Evolutionary conservation across 2,113 vertebrate genomes (phyloP).

Genomic region (Microtus montanus): DNA sequence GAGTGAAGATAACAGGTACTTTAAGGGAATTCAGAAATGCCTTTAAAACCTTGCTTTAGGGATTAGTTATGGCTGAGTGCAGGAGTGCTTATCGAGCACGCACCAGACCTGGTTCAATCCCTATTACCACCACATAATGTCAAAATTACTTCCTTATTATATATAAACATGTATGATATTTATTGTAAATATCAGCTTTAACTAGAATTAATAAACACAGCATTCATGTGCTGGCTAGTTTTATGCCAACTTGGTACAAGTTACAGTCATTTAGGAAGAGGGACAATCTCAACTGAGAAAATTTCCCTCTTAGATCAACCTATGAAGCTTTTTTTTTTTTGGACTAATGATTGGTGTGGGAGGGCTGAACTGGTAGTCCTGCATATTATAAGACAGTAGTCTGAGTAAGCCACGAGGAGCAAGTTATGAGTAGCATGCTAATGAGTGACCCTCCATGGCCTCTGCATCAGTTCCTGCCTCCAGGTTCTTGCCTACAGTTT

Average conservation of each 20-base stretch:
- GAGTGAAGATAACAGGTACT: not conserved
- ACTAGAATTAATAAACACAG: not conserved
- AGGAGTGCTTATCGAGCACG: not conserved
- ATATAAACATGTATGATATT: no score
- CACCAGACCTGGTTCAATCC: not conserved
- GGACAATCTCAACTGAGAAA: not conserved
- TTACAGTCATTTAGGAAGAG: not conserved
- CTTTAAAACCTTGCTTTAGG: not conserved
- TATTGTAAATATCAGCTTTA: no score
- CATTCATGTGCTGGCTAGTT: not conserved
- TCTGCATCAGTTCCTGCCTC: not conserved
- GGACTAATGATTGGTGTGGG: not conserved
- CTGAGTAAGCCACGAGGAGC: no score
- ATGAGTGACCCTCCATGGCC: no score
- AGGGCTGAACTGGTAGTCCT: not conserved
- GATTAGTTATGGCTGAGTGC: no score
- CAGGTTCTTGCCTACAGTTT: not conserved
- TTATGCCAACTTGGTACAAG: not conserved
- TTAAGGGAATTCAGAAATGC: conserved; percentile 9
- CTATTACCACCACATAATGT: not conserved
- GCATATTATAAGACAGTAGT: not conserved
- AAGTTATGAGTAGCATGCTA: not conserved
- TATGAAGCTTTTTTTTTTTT: not conserved
- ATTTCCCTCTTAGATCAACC: not conserved
- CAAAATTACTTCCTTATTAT: not conserved